Evolutionary conservation across 1,140 invertebrate genomes (phyloP).

Genomic region (Mizuhopecten yessoensis): DNA sequence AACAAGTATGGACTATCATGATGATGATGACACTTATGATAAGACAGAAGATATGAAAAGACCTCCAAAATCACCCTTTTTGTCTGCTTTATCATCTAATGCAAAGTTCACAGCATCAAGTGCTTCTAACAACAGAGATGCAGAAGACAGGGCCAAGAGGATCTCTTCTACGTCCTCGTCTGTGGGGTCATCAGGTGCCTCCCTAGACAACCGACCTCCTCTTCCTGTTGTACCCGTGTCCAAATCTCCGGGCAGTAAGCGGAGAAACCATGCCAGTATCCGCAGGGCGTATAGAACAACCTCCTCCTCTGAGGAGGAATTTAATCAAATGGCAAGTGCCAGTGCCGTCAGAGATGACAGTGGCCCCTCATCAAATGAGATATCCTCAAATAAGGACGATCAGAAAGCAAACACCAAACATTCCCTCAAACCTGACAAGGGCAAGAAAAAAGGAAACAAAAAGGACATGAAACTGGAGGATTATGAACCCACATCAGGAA

Average conservation of each 20-base stretch:
- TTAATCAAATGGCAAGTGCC: slow-evolving; percentile 47
- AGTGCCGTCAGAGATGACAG: not conserved
- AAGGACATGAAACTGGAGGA: slow-evolving; percentile 55
- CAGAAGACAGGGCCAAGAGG: slow-evolving; percentile 67
- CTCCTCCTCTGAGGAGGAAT: slow-evolving; percentile 63
- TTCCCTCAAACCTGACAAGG: slow-evolving; percentile 64
- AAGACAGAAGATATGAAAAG: slow-evolving; percentile 54
- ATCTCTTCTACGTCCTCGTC: slow-evolving; percentile 61
- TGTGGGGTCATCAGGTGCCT: slow-evolving; percentile 44
- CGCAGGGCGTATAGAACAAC: slow-evolving; percentile 61
- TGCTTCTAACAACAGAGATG: slow-evolving; percentile 65
- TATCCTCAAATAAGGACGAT: slow-evolving; percentile 50
- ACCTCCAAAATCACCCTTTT: slow-evolving; percentile 65
- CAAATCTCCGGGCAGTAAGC: slow-evolving; percentile 45
- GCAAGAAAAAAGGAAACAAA: slow-evolving; percentile 53
- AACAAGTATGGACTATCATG: not conserved
- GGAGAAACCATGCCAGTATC: slow-evolving; percentile 64
- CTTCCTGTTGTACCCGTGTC: slow-evolving; percentile 63
- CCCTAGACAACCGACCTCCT: slow-evolving; percentile 53
- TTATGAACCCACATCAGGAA: slow-evolving; percentile 50
- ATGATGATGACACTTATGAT: slow-evolving; percentile 59
- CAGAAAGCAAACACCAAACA: slow-evolving; percentile 62
- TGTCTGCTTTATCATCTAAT: slow-evolving; percentile 68
- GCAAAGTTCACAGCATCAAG: slow-evolving; percentile 66
- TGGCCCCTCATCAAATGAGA: slow-evolving; percentile 59